These are phyloP conservation scores for Argyrosomus japonicus DNA, from an alignment of 2,113 vertebrate species.

Conservation along the genomic window DNA sequence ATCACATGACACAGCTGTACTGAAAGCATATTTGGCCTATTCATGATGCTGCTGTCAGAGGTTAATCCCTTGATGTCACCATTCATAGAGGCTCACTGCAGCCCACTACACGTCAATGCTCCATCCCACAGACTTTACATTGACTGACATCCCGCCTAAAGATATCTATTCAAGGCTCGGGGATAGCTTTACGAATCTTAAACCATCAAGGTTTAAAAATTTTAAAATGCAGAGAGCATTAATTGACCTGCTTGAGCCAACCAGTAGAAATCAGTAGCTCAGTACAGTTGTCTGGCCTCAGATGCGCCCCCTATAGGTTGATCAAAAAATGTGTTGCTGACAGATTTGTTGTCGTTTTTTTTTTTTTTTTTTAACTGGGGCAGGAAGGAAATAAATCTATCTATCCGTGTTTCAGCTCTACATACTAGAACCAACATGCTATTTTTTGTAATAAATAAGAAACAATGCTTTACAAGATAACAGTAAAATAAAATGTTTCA, in stretches of 20 bases:
- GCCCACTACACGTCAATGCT: background rate
- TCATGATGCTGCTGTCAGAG: background rate
- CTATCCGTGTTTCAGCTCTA: background rate
- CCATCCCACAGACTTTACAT: background rate
- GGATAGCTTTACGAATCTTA: background rate
- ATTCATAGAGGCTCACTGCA: background rate
- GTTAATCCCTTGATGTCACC: constrained; percentile 13
- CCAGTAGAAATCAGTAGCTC: background rate
- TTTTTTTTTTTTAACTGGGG: background rate
- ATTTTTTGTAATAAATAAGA: background rate
- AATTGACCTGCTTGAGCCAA: background rate
- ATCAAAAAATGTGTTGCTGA: background rate
- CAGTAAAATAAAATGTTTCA: background rate
- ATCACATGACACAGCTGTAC: background rate
- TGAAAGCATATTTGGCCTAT: constrained; percentile 8
- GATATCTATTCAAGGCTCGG: background rate
- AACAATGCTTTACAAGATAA: background rate
- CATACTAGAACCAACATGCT: background rate
- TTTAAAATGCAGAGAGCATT: background rate
- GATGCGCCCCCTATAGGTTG: background rate
- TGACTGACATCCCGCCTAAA: too few species aligned
- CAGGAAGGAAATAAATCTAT: background rate
- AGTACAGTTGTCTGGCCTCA: background rate
- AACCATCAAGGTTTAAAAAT: background rate
- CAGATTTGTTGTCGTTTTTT: background rate